A percentile compares a stretch with the other conserved stretches of the same genome.
These are phyloP conservation scores for Drosophila yooni DNA, from an alignment of 2,888 invertebrate species.

Conservation along the genomic window DNA sequence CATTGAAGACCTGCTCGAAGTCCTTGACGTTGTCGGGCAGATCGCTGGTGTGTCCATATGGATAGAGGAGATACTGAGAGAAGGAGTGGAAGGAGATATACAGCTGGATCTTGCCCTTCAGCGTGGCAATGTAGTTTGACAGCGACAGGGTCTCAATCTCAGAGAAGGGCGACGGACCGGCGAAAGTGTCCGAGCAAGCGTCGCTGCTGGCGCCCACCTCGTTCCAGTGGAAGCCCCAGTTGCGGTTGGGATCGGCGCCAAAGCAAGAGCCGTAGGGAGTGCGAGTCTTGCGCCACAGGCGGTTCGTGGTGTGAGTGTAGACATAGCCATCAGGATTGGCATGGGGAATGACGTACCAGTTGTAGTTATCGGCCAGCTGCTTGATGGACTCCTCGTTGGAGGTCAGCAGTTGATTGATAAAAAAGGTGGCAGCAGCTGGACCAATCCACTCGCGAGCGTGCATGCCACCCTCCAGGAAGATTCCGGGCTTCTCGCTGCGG, in stretches of 20 bases:
- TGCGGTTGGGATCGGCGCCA: constrained; percentile 92
- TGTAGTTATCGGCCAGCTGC: constrained; percentile 86
- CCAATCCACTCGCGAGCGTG: constrained; percentile 92
- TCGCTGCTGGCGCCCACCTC: constrained; percentile 86
- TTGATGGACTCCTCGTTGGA: constrained; percentile 86
- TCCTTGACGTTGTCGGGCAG: constrained; percentile 86
- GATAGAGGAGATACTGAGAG: constrained; percentile 89
- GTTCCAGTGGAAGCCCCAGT: constrained; percentile 90
- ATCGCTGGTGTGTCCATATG: constrained; percentile 88
- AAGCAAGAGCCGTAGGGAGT: constrained; percentile 86
- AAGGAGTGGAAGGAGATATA: constrained; percentile 92
- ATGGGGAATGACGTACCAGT: constrained; percentile 91
- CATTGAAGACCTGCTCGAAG: constrained; percentile 83
- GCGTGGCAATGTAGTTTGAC: constrained; percentile 86
- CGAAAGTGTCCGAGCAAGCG: constrained; percentile 88
- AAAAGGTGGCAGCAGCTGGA: constrained; percentile 88
- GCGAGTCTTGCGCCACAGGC: constrained; percentile 89
- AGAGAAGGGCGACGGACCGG: constrained; percentile 89
- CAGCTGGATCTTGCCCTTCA: constrained; percentile 86
- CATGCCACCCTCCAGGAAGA: constrained; percentile 89
- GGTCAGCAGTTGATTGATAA: constrained; percentile 87
- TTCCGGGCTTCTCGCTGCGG: constrained; percentile 85
- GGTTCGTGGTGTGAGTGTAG: constrained; percentile 86
- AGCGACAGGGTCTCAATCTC: constrained; percentile 86
- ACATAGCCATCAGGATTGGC: constrained; percentile 92